A percentile compares a stretch with the other conserved stretches of the same genome.
Conservation (phyloP, 2,113 vertebrate genomes). For the Melanerpes formicivorus region DNA sequence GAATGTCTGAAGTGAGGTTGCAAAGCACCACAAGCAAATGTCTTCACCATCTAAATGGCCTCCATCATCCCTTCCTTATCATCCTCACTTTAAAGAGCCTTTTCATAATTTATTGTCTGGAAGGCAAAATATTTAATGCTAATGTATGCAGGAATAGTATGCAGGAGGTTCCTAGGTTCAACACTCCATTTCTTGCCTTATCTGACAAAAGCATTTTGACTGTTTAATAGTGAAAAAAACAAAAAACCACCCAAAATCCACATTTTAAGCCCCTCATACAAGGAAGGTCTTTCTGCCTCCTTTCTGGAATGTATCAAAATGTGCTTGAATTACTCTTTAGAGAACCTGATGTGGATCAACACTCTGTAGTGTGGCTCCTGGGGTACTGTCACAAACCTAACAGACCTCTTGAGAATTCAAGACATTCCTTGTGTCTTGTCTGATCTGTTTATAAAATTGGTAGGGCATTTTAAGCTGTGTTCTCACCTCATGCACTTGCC, state of each 20-base stretch:
- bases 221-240: not conserved
- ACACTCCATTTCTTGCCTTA: slow-evolving; percentile 21
- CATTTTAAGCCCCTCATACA: not conserved
- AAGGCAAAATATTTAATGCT: slow-evolving; percentile 60
- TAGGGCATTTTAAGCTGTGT: not conserved
- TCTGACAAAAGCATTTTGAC: slow-evolving; percentile 32
- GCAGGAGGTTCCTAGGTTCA: slow-evolving; percentile 38
- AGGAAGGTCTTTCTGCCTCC: not conserved
- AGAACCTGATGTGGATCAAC: not conserved
- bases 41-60: not conserved
- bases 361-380: not conserved
- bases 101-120: slow-evolving; percentile 32
- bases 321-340: not conserved
- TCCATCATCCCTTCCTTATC: not conserved
- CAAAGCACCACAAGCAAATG: not conserved
- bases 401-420: not conserved
- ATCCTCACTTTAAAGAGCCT: not conserved
- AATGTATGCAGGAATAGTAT: slow-evolving; percentile 38
- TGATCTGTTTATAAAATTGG: not conserved
- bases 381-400: not conserved
- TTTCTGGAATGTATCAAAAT: not conserved
- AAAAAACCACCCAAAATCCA: not conserved
- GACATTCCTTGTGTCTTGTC: not conserved
- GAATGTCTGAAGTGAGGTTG: not conserved
- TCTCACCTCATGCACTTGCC: not conserved